Base-by-base conservation (phyloP, 1,140 invertebrate genomes). In the Caenorhabditis latens region DNA sequence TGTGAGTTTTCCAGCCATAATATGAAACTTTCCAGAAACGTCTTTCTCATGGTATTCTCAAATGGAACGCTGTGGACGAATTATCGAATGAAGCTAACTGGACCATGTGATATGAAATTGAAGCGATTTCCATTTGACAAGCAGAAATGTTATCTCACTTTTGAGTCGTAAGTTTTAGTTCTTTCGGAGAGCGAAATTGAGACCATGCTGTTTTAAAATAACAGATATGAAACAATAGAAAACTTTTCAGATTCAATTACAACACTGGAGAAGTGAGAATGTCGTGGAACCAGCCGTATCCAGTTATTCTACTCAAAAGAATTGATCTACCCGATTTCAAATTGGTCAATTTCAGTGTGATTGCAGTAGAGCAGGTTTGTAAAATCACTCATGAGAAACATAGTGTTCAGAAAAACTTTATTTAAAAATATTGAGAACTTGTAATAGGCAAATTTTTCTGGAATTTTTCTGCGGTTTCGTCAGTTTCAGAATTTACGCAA, bases 51-150 rank as follows among this genome's bases (percentile, higher is more conserved):
- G 91, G 90, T 92, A 11, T 91, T 92, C 75, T 88, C 92, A 7
- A 92, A 92, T 84, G 92, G 91, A 11, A 92, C 91, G 8, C 82
- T 92, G 16, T 92, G 91, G 91, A 91, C 91, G 11, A 92, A 92
- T 65, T 92, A 93, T 71, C 88, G 91, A 83, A 91, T 92, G 90
- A 92, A 92, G 75, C 40, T 93, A 24, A 92, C 92, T 24, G 91
- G 91, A 32, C 90, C 90, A 32, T 90, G 90, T 84, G 91, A 92
- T 83, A 92, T 92, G 92, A 92, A 92, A 65, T 84, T 92, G 19
- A 91, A 92, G 67, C 75, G 90, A 86, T 92, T 89, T 83, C 88
- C 89, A 9, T 88, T 90, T 40, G 89, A 90, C 61, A 58, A 87
- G 14, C 84, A 88, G 63, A 89, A 89, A 19, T 90, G 84, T 24